Base-by-base conservation (phyloP, 1,140 invertebrate species). In the Scaptodrosophila lebanonensis region DNA sequence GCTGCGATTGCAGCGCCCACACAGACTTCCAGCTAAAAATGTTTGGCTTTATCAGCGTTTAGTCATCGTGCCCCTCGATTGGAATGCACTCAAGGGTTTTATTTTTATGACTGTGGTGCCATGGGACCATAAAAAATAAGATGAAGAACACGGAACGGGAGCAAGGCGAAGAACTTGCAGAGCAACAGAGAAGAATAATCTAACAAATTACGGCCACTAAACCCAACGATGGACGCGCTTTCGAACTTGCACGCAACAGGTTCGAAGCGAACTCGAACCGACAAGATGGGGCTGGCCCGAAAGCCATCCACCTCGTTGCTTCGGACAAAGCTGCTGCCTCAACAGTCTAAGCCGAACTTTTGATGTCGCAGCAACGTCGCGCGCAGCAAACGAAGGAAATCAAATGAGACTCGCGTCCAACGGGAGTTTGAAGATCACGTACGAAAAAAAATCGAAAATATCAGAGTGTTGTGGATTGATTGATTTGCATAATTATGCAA, bases 261-360 rank as follows among this genome's bases (percentile, higher is more conserved):
- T 66, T 65, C 27, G 9, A 39, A 42, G 11, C 25, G 6, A 33
- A 33, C 16, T 56, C 3, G 20, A 62, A 33, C 25, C 22, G 22
- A 8, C 22, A 4, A 4, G 3, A 25, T 25, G 8, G 22, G 3
- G 3, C 8, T 17, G 9, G n/a, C 25, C 6, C 2, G 22, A n/a
- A n/a, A n/a, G 11, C 15, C n/a, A 22, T 17, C 12, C 36, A 13
- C 29, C 30, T 50, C n/a, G 22, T 17, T 20, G 16, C 3, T 12
- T n/a, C 0, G 11, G 13, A 25, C 20, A 44, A 8, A 57, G 36
- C 30, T 16, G 12, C 0, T 1, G 12, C 6, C 30, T 13, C 51
- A 7, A 11, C 54, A 73, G 66, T 73, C 50, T 53, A 44, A 63
- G 49, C 40, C 70, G 70, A 58, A 39, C 47, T 66, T 50, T 57